These are phyloP conservation scores for Drosophila limbata DNA, from an alignment of 2,888 invertebrate species.

Conservation along the genomic window DNA sequence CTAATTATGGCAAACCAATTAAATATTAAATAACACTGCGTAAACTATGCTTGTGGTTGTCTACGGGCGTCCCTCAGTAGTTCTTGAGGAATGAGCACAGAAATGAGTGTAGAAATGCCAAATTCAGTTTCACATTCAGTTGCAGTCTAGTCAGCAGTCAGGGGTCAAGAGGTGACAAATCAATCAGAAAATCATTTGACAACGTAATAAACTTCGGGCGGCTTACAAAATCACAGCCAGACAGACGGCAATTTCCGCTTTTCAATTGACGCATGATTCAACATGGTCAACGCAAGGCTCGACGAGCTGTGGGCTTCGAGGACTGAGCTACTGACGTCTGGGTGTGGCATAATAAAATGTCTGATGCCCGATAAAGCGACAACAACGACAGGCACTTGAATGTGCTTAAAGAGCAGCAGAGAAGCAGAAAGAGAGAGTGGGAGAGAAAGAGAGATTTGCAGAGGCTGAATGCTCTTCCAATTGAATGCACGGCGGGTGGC, in stretches of 20 bases:
- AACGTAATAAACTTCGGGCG: constrained; percentile 69
- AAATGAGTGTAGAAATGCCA: neutral
- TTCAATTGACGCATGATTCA: constrained; percentile 55
- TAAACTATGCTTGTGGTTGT: constrained; percentile 61
- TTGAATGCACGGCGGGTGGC: constrained; percentile 70
- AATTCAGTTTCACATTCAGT: neutral
- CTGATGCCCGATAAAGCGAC: constrained; percentile 70
- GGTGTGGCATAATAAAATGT: constrained; percentile 65
- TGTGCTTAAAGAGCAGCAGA: constrained; percentile 52
- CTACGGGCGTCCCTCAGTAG: constrained; percentile 1
- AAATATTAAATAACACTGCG: constrained; percentile 71
- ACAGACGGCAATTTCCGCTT: constrained; percentile 76
- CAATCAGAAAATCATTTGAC: constrained; percentile 68
- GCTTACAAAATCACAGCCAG: constrained; percentile 63
- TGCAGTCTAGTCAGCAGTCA: neutral
- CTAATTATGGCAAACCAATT: constrained; percentile 76
- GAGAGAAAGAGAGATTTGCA: neutral
- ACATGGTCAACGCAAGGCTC: constrained; percentile 17
- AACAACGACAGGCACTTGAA: constrained; percentile 43
- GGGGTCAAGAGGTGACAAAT: constrained; percentile 63
- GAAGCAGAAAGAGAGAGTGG: neutral
- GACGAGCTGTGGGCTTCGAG: constrained; percentile 9
- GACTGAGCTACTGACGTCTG: constrained; percentile 14
- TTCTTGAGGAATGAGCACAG: neutral
- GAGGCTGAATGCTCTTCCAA: constrained; percentile 60